These are phyloP conservation scores for Ahaetulla prasina DNA, from an alignment of 2,113 vertebrate genomes.

Conservation along the genomic window DNA sequence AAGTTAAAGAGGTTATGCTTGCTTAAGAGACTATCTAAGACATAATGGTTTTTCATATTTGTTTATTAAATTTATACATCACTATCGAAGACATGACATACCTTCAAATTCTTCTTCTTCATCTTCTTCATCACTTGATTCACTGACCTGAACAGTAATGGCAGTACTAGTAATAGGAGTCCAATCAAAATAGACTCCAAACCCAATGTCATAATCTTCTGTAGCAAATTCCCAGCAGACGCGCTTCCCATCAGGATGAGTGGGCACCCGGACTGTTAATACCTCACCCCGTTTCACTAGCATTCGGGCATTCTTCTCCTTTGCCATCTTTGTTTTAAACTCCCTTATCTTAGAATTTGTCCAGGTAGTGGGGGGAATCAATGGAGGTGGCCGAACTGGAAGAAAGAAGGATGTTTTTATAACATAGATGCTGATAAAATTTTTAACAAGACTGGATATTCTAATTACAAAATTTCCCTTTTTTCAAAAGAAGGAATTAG, in stretches of 20 bases:
- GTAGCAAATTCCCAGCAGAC: slow-evolving; percentile 98
- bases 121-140: slow-evolving; percentile 97
- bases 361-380: slow-evolving; percentile 86
- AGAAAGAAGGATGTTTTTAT: neutral
- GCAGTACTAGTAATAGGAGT: slow-evolving; percentile 85
- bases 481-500: neutral
- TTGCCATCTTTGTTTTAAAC: slow-evolving; percentile 86
- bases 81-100: slow-evolving; percentile 30
- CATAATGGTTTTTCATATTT: neutral
- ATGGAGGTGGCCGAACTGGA: slow-evolving; percentile 79
- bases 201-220: slow-evolving; percentile 94
- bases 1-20: neutral
- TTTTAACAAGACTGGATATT: neutral
- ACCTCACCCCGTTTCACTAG: slow-evolving; percentile 93
- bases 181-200: slow-evolving; percentile 98
- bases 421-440: neutral
- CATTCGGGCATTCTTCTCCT: slow-evolving; percentile 86
- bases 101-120: slow-evolving; percentile 88
- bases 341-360: slow-evolving; percentile 86
- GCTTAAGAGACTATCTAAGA: neutral
- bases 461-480: neutral
- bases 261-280: slow-evolving; percentile 92
- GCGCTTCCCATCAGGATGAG: slow-evolving; percentile 86
- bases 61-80: neutral
- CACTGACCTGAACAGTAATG: slow-evolving; percentile 96